A percentile compares a stretch with the other conserved stretches of the same genome.
Conservation (phyloP, 2,113 vertebrate genomes). For the Cyphomyrus discorhynchus region DNA sequence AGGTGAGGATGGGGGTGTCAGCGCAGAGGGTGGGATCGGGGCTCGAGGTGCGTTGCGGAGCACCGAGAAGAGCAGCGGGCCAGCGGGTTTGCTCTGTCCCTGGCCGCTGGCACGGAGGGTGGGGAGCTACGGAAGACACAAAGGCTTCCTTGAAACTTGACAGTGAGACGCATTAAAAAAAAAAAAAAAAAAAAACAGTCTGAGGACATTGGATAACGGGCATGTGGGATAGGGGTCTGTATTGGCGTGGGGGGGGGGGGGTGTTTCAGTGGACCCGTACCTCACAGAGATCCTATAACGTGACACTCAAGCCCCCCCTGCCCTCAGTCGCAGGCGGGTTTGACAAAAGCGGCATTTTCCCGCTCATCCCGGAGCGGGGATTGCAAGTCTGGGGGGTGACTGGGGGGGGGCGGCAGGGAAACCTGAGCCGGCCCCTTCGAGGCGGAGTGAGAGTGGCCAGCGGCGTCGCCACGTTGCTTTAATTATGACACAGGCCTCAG, state of each 20-base stretch:
- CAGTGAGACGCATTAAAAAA: constrained; percentile 13
- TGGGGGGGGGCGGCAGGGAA: constrained; percentile 46
- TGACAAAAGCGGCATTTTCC: constrained; percentile 58
- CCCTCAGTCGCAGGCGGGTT: constrained; percentile 43
- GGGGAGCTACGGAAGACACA: constrained; percentile 27
- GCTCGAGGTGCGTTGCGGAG: not conserved
- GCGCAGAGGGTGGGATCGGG: not conserved
- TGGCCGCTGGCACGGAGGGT: not conserved
- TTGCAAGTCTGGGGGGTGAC: constrained; percentile 56
- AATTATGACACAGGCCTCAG: constrained; percentile 65
- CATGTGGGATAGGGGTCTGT: constrained; percentile 20
- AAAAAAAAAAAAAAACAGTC: constrained; percentile 13
- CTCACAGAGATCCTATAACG: constrained; percentile 52
- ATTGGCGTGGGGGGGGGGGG: constrained; percentile 27
- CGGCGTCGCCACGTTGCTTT: constrained; percentile 50
- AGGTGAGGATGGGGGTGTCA: constrained; percentile 36
- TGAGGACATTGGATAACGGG: constrained; percentile 36
- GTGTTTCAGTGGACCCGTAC: constrained; percentile 45
- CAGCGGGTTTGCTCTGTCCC: not conserved
- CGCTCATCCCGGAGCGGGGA: constrained; percentile 35
- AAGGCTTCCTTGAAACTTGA: constrained; percentile 39
- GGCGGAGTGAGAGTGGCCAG: constrained; percentile 43
- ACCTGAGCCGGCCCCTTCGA: constrained; percentile 56
- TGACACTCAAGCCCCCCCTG: constrained; percentile 63
- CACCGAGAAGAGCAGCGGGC: constrained; percentile 40